Evolutionary conservation across 1,140 invertebrate genomes (phyloP).

Genomic region (Hetaerina americana): DNA sequence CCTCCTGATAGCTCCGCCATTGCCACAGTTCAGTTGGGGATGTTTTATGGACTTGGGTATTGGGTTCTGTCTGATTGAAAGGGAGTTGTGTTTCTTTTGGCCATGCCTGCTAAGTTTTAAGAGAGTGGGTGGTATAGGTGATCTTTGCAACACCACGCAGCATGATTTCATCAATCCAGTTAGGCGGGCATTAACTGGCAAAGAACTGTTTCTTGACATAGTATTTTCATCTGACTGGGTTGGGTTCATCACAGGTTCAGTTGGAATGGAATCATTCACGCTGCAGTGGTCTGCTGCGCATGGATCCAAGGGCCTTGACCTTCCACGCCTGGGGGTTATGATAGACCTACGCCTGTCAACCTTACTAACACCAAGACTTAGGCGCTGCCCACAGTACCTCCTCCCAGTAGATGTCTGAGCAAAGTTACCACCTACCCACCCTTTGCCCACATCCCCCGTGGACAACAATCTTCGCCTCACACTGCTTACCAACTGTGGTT

Average conservation of each 20-base stretch:
- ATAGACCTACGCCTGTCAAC: background rate
- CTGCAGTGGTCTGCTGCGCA: background rate
- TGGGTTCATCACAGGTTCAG: background rate
- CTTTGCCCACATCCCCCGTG: background rate
- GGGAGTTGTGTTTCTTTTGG: background rate
- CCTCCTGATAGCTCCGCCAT: background rate
- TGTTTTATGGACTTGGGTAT: background rate
- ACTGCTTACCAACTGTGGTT: background rate
- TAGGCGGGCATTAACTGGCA: too few species aligned
- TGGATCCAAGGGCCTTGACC: background rate
- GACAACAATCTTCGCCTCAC: background rate
- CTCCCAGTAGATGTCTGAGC: background rate
- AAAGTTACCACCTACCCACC: background rate
- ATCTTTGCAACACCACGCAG: background rate
- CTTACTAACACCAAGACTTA: background rate
- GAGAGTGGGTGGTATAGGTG: background rate
- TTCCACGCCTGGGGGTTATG: background rate
- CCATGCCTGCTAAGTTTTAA: background rate
- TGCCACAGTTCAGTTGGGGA: background rate
- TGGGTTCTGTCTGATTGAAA: background rate
- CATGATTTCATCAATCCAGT: background rate
- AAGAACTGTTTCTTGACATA: background rate
- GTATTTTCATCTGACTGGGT: background rate
- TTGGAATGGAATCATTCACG: background rate
- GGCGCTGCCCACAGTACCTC: background rate